Evolutionary conservation across 1,140 invertebrate genomes (phyloP).

Genomic region (Eumaeus atala): DNA sequence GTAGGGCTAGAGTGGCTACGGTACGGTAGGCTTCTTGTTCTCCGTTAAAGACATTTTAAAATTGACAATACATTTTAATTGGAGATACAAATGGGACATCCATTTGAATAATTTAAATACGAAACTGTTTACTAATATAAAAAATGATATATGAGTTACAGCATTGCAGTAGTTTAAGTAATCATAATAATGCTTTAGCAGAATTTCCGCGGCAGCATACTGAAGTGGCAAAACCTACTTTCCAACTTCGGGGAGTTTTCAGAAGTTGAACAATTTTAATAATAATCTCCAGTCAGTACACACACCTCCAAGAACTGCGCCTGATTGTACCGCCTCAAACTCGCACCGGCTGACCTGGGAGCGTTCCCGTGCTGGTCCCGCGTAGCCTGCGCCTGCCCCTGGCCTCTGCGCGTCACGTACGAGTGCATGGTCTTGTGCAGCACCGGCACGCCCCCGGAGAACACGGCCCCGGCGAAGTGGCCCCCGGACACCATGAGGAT

Average conservation of each 20-base stretch:
- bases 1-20: too few species aligned
- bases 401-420: slow-evolving; percentile 89
- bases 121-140: too few species aligned
- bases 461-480: slow-evolving; percentile 90
- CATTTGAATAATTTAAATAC: too few species aligned
- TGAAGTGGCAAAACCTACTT: too few species aligned
- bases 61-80: too few species aligned
- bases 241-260: not conserved
- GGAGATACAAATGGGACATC: too few species aligned
- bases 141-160: too few species aligned
- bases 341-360: slow-evolving; percentile 87
- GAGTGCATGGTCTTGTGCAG: slow-evolving; percentile 91
- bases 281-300: not conserved
- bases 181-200: too few species aligned
- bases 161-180: too few species aligned
- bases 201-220: too few species aligned
- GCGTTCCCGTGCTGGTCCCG: slow-evolving; percentile 81
- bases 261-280: not conserved
- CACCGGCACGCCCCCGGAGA: slow-evolving; percentile 76
- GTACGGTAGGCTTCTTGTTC: too few species aligned
- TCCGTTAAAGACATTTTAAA: too few species aligned
- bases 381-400: slow-evolving; percentile 85
- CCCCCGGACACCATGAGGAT: slow-evolving; percentile 89
- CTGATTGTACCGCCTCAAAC: slow-evolving; percentile 87
- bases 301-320: slow-evolving; percentile 78